Percentiles rank a stretch among this genome's conserved stretches.
Evolutionary conservation across 2,113 vertebrate genomes (phyloP).

Genomic region (Potamarius usumacintae): DNA sequence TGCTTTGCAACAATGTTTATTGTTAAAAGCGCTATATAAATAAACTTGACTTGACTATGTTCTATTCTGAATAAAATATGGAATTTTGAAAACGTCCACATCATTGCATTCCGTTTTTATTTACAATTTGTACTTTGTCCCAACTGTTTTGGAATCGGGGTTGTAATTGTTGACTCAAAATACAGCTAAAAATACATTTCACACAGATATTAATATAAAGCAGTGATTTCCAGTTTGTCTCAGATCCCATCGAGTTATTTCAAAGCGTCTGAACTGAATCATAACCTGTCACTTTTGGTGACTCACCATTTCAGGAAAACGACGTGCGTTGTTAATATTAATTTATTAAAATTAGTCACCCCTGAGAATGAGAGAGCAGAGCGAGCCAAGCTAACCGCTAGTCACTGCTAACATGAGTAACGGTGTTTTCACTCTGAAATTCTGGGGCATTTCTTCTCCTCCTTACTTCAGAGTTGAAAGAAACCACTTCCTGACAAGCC

Average conservation of each 20-base stretch:
- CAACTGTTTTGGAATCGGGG: too few species aligned
- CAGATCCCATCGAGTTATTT: background rate
- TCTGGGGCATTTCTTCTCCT: background rate
- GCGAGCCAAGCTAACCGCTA: background rate
- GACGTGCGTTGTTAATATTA: background rate
- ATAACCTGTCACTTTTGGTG: slow-evolving; percentile 18
- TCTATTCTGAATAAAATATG: too few species aligned
- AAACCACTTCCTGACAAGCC: slow-evolving; percentile 44
- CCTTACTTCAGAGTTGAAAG: background rate
- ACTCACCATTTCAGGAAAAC: slow-evolving; percentile 44
- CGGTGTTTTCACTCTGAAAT: background rate
- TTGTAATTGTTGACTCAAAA: background rate
- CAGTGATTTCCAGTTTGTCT: background rate
- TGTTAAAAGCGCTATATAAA: too few species aligned
- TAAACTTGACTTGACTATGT: too few species aligned
- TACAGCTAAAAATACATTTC: background rate
- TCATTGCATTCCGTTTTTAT: too few species aligned
- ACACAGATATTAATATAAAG: background rate
- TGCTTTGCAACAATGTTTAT: too few species aligned
- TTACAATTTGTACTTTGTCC: too few species aligned
- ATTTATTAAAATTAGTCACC: slow-evolving; percentile 21
- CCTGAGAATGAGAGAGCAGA: background rate
- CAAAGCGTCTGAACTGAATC: background rate
- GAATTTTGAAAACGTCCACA: too few species aligned
- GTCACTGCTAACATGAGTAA: background rate